Evolutionary conservation across 2,113 vertebrate species (phyloP).

Genomic region (Stegastes partitus): DNA sequence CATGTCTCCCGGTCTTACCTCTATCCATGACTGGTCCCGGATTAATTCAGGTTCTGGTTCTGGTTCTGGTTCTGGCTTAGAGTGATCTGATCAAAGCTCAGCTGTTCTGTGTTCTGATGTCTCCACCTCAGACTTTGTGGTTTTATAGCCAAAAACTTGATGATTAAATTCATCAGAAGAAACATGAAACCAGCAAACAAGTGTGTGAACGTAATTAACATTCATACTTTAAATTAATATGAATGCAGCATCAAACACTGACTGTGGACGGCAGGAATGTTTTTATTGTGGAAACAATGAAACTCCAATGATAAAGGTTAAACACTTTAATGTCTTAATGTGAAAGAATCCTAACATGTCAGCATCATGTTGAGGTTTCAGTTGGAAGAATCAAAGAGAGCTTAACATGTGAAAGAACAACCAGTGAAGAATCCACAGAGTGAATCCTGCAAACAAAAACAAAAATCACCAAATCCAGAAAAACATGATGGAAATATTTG

Average conservation of each 20-base stretch:
- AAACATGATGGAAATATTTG: no score
- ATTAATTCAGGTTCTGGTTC: conserved; percentile 11
- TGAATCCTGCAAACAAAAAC: no score
- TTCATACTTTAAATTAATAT: conserved; percentile 22
- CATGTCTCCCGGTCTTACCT: conserved; percentile 37
- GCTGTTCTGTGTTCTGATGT: neutral
- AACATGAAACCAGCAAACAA: conserved; percentile 56
- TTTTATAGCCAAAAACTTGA: conserved; percentile 60
- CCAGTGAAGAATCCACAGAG: no score
- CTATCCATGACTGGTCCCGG: conserved; percentile 46
- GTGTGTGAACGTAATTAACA: conserved; percentile 20
- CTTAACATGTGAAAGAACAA: no score
- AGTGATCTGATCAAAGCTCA: neutral
- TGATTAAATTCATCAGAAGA: conserved; percentile 65
- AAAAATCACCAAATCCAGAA: no score
- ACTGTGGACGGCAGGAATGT: neutral
- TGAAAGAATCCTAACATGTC: neutral
- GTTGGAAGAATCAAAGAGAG: no score
- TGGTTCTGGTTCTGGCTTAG: conserved; percentile 1
- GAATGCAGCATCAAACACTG: conserved; percentile 23
- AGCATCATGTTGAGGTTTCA: no score
- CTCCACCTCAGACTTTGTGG: conserved; percentile 2
- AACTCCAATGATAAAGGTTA: neutral
- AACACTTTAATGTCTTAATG: no score
- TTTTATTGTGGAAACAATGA: neutral